Evolutionary conservation across 2,888 invertebrate species (phyloP), one percentile per base, ranked within the genome.

Genomic region (Caenorhabditis imperialis): DNA sequence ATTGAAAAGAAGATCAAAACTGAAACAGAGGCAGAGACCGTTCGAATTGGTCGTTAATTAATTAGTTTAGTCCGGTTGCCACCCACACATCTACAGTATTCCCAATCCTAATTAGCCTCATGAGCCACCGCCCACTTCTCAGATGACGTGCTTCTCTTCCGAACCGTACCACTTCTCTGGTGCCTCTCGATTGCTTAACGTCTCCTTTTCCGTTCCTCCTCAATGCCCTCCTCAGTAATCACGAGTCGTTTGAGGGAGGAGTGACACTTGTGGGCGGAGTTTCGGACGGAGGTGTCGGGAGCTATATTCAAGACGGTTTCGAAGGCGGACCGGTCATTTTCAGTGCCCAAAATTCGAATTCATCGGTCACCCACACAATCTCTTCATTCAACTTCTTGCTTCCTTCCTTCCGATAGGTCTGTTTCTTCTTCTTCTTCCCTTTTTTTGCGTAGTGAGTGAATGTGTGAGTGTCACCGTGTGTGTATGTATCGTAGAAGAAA

Each of bases 351-450:
- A 57, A 50, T 50, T 47, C 44, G 55, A 47, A 50, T 58, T 67
- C 67, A 67, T 67, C 67, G 40, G 67, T 67, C 67, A 67, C 67
- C 57, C 40, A 42, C 48, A 65, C 55, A 55, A 57, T 67, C 67
- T 67, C 50, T 57, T 57, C 67, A 67, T 67, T 67, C 67, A 57
- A 67, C 67, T 67, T 67, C 67, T 67, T 57, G 67, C 67, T 67
- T 67, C 67, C 67, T 67, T 67, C 67, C 57, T 67, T 57, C 67
- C 67, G 67, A 57, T 67, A 67, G 67, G 67, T 57, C 67, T 67
- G 67, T 67, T 67, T 67, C 67, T 67, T 67, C 50, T 57, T 54
- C 25, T 23, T 23, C 30, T 16, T 44, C n/a, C 22, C 25, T 57
- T 20, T 37, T 51, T 18, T 44, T 22, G 33, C 33, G 42, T 42